Evolutionary conservation across 2,113 vertebrate genomes (phyloP).

Genomic region (Globicephala melas): DNA sequence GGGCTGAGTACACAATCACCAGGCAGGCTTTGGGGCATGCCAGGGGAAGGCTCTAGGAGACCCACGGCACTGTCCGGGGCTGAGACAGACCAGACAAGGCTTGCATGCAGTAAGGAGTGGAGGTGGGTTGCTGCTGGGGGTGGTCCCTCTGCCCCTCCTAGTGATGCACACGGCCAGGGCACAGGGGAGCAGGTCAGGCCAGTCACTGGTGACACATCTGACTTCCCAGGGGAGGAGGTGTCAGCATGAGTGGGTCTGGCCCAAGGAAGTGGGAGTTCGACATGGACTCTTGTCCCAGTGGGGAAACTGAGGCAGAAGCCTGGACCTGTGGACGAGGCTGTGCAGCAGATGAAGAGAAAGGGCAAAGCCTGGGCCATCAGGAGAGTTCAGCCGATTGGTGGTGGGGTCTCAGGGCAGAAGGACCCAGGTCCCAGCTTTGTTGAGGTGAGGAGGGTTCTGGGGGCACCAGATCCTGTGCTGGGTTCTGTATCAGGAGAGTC

Average conservation of each 20-base stretch:
- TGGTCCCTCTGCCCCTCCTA: neutral
- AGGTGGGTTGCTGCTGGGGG: neutral
- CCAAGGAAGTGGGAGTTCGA: neutral
- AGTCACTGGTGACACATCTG: neutral
- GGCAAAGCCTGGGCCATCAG: neutral
- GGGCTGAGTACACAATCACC: neutral
- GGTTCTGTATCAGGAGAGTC: neutral
- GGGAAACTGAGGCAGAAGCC: neutral
- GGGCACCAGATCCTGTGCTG: neutral
- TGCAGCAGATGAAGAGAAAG: neutral
- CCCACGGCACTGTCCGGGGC: fast-evolving
- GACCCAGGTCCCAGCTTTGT: neutral
- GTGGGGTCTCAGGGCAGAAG: neutral
- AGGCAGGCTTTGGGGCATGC: neutral
- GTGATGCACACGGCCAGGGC: neutral
- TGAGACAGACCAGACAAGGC: neutral
- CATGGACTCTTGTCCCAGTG: neutral
- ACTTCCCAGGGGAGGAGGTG: too few species aligned
- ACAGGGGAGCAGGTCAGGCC: neutral
- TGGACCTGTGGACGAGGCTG: neutral
- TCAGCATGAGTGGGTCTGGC: neutral
- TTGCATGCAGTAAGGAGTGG: neutral
- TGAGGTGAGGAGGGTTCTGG: neutral
- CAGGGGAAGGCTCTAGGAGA: neutral
- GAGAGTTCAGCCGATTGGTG: neutral